phyloP scores from a whole-genome alignment of 1,140 invertebrate genomes.

The Pseudomyrmex sp. region DNA sequence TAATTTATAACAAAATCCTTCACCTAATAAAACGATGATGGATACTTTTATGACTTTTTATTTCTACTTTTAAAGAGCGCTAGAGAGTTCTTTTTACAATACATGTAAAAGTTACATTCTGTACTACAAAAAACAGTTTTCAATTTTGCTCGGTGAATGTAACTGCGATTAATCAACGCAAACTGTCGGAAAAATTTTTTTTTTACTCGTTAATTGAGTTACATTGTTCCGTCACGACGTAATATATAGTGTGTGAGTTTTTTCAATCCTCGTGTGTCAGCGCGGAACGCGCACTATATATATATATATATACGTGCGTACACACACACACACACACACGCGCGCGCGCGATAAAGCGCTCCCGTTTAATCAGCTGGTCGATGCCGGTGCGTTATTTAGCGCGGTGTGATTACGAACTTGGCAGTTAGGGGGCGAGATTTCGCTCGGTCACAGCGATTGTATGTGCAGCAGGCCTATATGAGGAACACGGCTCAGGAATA shows the following conservation, averaged over 20 bases:
- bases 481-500: constrained; percentile 54
- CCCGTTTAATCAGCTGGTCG: constrained; percentile 51
- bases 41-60: no score
- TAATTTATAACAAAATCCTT: no score
- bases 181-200: neutral
- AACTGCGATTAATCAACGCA: no score
- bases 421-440: constrained; percentile 59
- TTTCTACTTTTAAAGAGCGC: no score
- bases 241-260: neutral
- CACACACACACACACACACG: neutral
- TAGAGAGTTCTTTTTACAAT: no score
- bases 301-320: no score
- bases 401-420: constrained; percentile 67
- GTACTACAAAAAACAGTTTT: no score
- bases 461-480: constrained; percentile 31
- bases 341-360: constrained; percentile 35
- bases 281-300: constrained; percentile 13
- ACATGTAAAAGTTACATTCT: no score
- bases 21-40: no score
- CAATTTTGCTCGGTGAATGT: no score
- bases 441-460: constrained; percentile 69
- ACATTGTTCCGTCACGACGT: neutral
- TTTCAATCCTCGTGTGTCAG: constrained; percentile 33
- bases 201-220: neutral
- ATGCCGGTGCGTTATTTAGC: constrained; percentile 67